These are phyloP conservation scores for Craniophora ligustri DNA, from an alignment of 2,888 invertebrate genomes.

Conservation along the genomic window DNA sequence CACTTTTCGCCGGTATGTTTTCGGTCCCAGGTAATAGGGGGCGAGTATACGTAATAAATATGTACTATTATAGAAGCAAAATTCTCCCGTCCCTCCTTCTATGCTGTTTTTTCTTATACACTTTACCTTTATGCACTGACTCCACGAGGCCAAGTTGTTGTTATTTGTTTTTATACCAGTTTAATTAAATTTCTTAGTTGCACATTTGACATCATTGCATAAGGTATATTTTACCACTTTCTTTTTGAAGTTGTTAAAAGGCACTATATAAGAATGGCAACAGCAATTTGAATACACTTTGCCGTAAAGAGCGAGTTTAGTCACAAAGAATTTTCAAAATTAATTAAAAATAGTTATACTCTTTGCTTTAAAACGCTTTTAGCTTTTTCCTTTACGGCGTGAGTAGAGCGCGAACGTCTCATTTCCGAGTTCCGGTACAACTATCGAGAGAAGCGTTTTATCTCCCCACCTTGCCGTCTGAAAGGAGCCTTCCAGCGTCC, in stretches of 20 bases:
- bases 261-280: not conserved
- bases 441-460: conserved; percentile 22
- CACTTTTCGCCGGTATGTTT: too few species aligned
- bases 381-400: conserved; percentile 2
- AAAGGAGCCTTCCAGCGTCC: conserved; percentile 26
- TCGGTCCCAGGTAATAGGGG: too few species aligned
- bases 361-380: not conserved
- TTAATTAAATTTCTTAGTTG: too few species aligned
- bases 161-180: too few species aligned
- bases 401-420: conserved; percentile 19
- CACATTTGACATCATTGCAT: too few species aligned
- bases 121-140: too few species aligned
- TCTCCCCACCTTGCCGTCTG: conserved; percentile 17
- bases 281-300: not conserved
- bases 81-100: too few species aligned
- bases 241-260: not conserved
- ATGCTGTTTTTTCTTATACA: too few species aligned
- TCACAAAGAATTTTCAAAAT: not conserved
- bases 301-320: not conserved
- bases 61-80: too few species aligned
- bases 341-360: not conserved
- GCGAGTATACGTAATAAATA: too few species aligned
- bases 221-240: not conserved
- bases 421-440: conserved; percentile 48
- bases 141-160: too few species aligned